phyloP scores from a whole-genome alignment of 2,113 vertebrate species.

The Stigmatopora argus region DNA sequence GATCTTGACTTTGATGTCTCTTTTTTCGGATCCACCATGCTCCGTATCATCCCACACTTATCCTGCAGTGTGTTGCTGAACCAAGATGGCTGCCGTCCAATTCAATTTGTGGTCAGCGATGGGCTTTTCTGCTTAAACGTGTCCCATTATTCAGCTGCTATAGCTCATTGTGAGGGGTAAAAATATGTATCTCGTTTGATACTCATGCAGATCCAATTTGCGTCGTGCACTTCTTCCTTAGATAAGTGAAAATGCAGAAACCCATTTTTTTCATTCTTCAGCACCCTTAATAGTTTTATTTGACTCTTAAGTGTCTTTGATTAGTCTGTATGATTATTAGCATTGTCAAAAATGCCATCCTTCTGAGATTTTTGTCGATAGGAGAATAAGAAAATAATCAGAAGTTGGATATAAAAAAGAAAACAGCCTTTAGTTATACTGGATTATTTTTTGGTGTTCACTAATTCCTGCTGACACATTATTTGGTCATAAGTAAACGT shows the following conservation, averaged over 20 bases:
- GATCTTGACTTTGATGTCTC: slow-evolving; percentile 28
- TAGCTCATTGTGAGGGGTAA: slow-evolving; percentile 43
- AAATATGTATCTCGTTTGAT: slow-evolving; percentile 39
- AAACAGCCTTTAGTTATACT: no score
- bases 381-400: no score
- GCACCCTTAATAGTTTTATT: no score
- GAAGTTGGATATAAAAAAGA: no score
- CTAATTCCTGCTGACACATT: no score
- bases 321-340: no score
- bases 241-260: slow-evolving; percentile 31
- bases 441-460: no score
- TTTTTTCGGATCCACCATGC: slow-evolving; percentile 17
- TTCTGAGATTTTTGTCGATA: no score
- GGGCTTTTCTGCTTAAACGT: slow-evolving; percentile 61
- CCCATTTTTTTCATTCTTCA: neutral
- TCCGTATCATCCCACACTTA: slow-evolving; percentile 20
- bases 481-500: no score
- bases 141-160: slow-evolving; percentile 55
- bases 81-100: slow-evolving; percentile 62
- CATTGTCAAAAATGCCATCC: no score
- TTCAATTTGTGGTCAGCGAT: slow-evolving; percentile 59
- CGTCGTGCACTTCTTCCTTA: slow-evolving; percentile 21
- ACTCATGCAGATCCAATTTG: slow-evolving; percentile 23
- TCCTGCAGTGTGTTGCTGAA: slow-evolving; percentile 34
- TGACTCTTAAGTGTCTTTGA: no score